phyloP scores from a whole-genome alignment of 2,888 invertebrate genomes.

The Cheilosia scutellata region DNA sequence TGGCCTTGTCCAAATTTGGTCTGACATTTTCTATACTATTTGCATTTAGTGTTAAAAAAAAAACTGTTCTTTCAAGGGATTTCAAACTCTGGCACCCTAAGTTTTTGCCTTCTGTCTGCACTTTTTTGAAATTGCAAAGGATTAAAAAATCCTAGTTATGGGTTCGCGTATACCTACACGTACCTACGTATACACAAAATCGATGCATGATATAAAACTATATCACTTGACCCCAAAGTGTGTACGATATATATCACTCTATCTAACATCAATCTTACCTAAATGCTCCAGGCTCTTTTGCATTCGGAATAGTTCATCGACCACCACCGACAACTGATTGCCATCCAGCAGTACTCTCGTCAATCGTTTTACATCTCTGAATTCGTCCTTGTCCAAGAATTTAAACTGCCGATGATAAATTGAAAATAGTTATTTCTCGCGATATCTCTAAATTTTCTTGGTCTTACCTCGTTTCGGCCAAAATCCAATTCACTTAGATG shows the following conservation, averaged over 20 bases:
- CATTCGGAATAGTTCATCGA: conserved; percentile 88
- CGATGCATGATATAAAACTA: too few species aligned
- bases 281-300: conserved; percentile 83
- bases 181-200: too few species aligned
- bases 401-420: conserved; percentile 85
- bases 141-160: too few species aligned
- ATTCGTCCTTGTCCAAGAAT: conserved; percentile 90
- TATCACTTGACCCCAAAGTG: too few species aligned
- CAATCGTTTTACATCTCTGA: conserved; percentile 88
- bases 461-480: conserved; percentile 88
- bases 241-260: background rate
- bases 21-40: too few species aligned
- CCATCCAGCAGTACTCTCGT: conserved; percentile 89
- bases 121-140: too few species aligned
- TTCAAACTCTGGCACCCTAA: too few species aligned
- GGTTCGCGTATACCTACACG: too few species aligned
- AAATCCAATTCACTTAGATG: conserved; percentile 90
- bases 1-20: too few species aligned
- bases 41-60: too few species aligned
- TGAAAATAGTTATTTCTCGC: conserved; percentile 8
- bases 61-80: too few species aligned
- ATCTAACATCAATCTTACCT: conserved; percentile 78
- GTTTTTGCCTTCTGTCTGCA: too few species aligned
- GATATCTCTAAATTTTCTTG: background rate
- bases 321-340: conserved; percentile 90